Evolutionary conservation across 2,113 vertebrate species (phyloP), one percentile per base, ranked within the genome.

Genomic region (Camelus bactrianus): DNA sequence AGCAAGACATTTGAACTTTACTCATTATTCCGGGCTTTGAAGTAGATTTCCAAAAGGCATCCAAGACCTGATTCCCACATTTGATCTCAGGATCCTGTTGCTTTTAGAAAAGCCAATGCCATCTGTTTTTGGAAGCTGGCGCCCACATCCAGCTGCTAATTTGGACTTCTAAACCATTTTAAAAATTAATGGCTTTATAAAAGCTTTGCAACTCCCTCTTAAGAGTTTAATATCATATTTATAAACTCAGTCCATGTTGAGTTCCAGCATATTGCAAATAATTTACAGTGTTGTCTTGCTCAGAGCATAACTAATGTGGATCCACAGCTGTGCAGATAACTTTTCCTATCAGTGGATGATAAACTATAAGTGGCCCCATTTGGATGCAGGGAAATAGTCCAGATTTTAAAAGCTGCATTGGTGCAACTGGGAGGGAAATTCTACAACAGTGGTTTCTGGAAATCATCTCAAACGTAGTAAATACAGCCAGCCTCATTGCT

Each of bases 211-310:
- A 94, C 64, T 97, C 77, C 73, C 81, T 96, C 93, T 95, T 96
- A 97, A 96, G 95, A 95, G 89, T 96, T 97, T 96, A 97, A 95
- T 97, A 97, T 97, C 96, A 96, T 98, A 96, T 97, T 97, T 97
- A 98, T 97, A 97, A 96, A 97, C 94, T 96, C 91, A 60, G 93
- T 83, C 89, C 6, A 20, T 89, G 94, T 91, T 97, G 97, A 95
- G 91, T 96, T 96, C 89, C 91, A 94, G 93, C 94, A 96, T 96
- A 97, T 96, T 97, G 96, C 97, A 97, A 97, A 97, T 98, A 97
- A 98, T 98, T 98, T 95, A 97, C 96, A 97, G 93, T 93, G 91
- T 83, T 93, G 91, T 96, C 93, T 69, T 94, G 96, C 73, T 95
- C 91, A 91, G 91, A 96, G 91, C 91, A 93, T 98, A 96, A 93